Conservation (phyloP, 2,797 vertebrate species). For the Lerista edwardsae region DNA sequence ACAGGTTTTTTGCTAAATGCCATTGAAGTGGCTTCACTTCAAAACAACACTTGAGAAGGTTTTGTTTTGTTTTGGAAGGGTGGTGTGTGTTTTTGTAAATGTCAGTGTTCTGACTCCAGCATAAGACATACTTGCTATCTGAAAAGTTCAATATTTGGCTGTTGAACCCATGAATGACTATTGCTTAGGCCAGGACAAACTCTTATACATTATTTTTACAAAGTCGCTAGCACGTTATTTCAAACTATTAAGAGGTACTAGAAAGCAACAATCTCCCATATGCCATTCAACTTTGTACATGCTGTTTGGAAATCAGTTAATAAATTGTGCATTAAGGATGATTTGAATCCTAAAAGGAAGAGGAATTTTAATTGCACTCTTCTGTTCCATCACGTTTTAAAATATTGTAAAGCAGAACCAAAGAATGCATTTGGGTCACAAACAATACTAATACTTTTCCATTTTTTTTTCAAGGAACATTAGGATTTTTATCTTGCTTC, state of each 20-base stretch:
- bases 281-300: conserved; percentile 61
- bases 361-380: conserved; percentile 37
- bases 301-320: conserved; percentile 63
- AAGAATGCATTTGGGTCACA: conserved; percentile 17
- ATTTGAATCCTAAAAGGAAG: conserved; percentile 33
- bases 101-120: conserved; percentile 51
- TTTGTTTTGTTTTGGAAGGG: conserved; percentile 67
- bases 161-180: conserved; percentile 22
- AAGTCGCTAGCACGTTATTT: neutral
- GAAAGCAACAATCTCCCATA: conserved; percentile 64
- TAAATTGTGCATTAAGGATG: conserved; percentile 48
- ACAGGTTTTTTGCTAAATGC: conserved; percentile 76
- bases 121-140: conserved; percentile 39
- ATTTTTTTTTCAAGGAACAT: neutral
- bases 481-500: conserved; percentile 26
- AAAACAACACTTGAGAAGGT: conserved; percentile 72
- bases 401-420: conserved; percentile 16
- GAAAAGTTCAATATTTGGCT: conserved; percentile 6
- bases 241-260: conserved; percentile 45
- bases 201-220: neutral
- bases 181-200: neutral
- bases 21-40: conserved; percentile 75
- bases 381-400: conserved; percentile 28
- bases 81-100: conserved; percentile 63
- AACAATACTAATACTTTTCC: conserved; percentile 19